Evolutionary conservation across 30 jellyfish, hydroid and myxozoan genomes (phyloP).

Genomic region (Turritopsis dohrnii): DNA sequence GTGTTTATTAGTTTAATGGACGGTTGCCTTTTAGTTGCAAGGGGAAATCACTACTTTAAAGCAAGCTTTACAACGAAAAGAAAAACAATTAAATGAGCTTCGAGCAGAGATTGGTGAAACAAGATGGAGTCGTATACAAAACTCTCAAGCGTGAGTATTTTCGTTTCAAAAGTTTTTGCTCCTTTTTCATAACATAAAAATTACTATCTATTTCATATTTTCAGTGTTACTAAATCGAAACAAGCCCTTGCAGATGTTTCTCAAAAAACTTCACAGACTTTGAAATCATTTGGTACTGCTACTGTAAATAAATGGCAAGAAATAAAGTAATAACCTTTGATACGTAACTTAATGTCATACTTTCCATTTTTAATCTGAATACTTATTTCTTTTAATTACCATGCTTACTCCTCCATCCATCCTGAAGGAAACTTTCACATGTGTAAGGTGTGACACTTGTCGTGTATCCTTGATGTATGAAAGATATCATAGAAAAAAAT

Average conservation of each 20-base stretch:
- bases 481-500: no score
- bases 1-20: no score
- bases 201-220: background rate
- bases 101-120: constrained; percentile 72
- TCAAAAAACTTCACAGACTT: constrained; percentile 55
- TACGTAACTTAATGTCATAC: no score
- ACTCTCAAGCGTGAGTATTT: constrained; percentile 31
- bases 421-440: no score
- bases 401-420: no score
- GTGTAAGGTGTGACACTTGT: no score
- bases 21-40: constrained; percentile 48
- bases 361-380: no score
- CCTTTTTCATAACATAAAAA: background rate
- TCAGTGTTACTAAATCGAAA: constrained; percentile 36
- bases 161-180: background rate
- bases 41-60: constrained; percentile 55
- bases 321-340: constrained; percentile 41
- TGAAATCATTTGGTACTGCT: constrained; percentile 67
- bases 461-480: no score
- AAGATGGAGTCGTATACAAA: constrained; percentile 56
- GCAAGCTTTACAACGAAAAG: constrained; percentile 59
- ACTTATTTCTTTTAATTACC: no score
- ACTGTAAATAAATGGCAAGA: constrained; percentile 83
- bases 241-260: constrained; percentile 72
- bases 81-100: constrained; percentile 51